Percentiles rank a stretch among this genome's conserved stretches.
phyloP scores from a whole-genome alignment of 2,888 invertebrate species.

The Euclidia mi region DNA sequence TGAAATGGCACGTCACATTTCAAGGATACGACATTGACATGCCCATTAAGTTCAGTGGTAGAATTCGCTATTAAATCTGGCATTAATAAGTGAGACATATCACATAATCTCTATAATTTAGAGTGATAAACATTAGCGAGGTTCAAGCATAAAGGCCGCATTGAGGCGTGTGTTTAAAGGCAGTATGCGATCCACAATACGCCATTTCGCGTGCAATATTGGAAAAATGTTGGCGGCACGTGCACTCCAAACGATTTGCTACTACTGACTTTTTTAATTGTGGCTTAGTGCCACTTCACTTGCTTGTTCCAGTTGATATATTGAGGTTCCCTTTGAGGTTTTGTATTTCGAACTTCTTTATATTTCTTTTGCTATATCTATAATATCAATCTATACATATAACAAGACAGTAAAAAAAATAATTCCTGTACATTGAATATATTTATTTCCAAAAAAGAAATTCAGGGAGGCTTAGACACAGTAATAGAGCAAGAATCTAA shows the following conservation, averaged over 20 bases:
- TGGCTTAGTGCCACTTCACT: conserved; percentile 38
- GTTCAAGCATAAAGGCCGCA: no score
- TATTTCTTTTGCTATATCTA: no score
- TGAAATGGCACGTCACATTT: conserved; percentile 38
- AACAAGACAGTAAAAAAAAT: no score
- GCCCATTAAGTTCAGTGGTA: conserved; percentile 44
- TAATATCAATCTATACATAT: no score
- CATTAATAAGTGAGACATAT: conserved; percentile 21
- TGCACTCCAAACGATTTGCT: conserved; percentile 69
- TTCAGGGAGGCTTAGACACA: no score
- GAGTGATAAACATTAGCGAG: conserved; percentile 34
- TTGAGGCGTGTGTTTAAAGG: conserved; percentile 66
- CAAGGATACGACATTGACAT: conserved; percentile 38
- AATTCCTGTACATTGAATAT: no score
- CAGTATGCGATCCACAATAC: conserved; percentile 34
- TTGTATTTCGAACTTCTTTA: not conserved
- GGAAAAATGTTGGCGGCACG: conserved; percentile 81
- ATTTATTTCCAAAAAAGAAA: no score
- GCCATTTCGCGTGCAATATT: conserved; percentile 79
- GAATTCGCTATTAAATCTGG: conserved; percentile 44
- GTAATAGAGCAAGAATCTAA: no score
- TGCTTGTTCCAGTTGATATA: no score
- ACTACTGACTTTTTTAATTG: conserved; percentile 55
- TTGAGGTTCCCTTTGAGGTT: conserved; percentile 36
- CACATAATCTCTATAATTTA: conserved; percentile 47